A percentile compares a stretch with the other conserved stretches of the same genome.
These are phyloP conservation scores for Sarcophaga caerulescens DNA, from an alignment of 2,888 invertebrate genomes.

Conservation along the genomic window DNA sequence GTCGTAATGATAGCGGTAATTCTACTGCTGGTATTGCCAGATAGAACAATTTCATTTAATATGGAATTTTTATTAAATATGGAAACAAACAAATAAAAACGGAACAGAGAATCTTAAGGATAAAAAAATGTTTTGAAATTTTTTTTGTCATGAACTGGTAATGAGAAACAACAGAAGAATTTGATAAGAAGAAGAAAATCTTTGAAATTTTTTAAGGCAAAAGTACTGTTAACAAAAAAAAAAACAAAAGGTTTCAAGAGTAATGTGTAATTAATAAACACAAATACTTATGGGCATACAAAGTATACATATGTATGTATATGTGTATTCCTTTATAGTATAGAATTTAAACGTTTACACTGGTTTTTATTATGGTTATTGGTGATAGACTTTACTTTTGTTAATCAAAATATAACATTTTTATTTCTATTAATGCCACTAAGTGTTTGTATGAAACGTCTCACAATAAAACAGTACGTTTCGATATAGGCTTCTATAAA, in stretches of 20 bases:
- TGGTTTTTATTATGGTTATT: background rate
- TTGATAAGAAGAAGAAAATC: background rate
- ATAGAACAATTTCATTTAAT: background rate
- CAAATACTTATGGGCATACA: background rate
- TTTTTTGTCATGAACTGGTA: too few species aligned
- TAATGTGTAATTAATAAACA: background rate
- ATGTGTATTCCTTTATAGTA: background rate
- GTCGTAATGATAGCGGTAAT: background rate
- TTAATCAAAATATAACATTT: background rate
- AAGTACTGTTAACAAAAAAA: too few species aligned
- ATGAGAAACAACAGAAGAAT: background rate
- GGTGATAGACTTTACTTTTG: background rate
- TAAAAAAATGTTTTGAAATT: background rate
- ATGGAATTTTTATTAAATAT: background rate
- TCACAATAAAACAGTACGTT: slow-evolving; percentile 16
- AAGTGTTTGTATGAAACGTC: background rate
- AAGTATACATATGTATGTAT: background rate
- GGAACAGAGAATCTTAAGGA: background rate
- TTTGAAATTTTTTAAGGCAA: background rate
- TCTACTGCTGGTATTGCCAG: background rate
- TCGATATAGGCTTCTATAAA: background rate
- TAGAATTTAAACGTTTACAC: background rate
- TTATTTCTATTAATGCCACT: background rate
- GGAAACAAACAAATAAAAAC: background rate
- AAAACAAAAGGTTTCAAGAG: background rate